Conservation (phyloP, 2,797 vertebrate genomes). For the Sebastiscus albofasciatus region DNA sequence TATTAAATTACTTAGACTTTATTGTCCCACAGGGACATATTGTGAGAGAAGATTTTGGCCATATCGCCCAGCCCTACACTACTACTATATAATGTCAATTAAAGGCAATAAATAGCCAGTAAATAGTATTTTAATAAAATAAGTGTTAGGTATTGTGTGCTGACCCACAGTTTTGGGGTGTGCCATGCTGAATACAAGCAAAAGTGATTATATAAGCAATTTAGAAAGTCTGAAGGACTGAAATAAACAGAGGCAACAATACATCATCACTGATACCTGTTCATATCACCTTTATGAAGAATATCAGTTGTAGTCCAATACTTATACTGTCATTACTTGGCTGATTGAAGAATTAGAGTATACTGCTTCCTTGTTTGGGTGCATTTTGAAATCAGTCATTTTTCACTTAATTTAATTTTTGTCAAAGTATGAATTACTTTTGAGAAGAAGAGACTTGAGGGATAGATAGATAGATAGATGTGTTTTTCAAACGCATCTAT, state of each 20-base stretch:
- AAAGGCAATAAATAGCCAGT: background rate
- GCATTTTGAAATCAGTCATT: background rate
- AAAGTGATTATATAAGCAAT: background rate
- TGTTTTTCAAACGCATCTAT: no score
- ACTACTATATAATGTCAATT: background rate
- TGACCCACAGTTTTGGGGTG: background rate
- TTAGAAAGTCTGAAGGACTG: background rate
- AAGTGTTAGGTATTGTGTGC: background rate
- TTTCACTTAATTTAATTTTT: background rate
- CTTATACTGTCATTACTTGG: background rate
- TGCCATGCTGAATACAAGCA: background rate
- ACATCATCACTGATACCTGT: background rate
- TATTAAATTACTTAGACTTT: no score
- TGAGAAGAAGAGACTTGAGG: background rate
- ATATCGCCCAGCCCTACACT: no score
- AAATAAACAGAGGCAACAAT: background rate
- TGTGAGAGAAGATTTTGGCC: no score
- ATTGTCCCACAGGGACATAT: no score
- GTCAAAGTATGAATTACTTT: background rate
- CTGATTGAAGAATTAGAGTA: background rate
- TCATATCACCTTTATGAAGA: background rate
- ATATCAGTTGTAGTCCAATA: background rate
- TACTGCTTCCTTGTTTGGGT: background rate
- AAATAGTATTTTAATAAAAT: background rate
- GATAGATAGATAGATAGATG: no score